Conservation (phyloP, 2,113 vertebrate genomes). For the Mohoua ochrocephala region DNA sequence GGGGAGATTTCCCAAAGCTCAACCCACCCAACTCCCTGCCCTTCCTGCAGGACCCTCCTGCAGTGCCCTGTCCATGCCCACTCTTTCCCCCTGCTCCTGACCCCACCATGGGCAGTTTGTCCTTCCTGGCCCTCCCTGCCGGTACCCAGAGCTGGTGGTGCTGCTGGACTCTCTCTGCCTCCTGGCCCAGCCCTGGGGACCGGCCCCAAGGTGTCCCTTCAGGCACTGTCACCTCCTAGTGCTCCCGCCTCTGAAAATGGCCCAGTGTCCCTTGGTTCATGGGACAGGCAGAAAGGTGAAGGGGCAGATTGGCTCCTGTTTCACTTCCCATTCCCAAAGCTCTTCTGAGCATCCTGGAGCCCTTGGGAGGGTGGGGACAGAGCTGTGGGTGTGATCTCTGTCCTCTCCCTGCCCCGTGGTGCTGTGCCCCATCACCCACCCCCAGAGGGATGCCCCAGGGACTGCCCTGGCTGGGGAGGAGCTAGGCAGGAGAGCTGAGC, state of each 20-base stretch:
- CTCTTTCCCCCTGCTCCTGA: not conserved
- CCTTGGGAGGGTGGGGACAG: not conserved
- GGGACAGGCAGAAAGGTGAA: not conserved
- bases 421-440: not conserved
- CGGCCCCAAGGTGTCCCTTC: not conserved
- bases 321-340: not conserved
- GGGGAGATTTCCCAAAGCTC: not conserved
- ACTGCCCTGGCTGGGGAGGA: not conserved
- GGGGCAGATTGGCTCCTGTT: not conserved
- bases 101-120: not conserved
- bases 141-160: not conserved
- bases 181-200: not conserved
- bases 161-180: not conserved
- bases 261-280: not conserved
- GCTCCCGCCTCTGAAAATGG: not conserved
- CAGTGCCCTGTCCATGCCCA: not conserved
- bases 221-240: not conserved
- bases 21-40: accelerated
- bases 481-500: not conserved
- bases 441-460: not conserved
- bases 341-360: not conserved
- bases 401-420: not conserved
- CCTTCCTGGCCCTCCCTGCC: not conserved
- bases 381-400: not conserved
- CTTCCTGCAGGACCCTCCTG: not conserved